phyloP scores from a whole-genome alignment of 2,888 invertebrate species.

The Heliconius cydno region DNA sequence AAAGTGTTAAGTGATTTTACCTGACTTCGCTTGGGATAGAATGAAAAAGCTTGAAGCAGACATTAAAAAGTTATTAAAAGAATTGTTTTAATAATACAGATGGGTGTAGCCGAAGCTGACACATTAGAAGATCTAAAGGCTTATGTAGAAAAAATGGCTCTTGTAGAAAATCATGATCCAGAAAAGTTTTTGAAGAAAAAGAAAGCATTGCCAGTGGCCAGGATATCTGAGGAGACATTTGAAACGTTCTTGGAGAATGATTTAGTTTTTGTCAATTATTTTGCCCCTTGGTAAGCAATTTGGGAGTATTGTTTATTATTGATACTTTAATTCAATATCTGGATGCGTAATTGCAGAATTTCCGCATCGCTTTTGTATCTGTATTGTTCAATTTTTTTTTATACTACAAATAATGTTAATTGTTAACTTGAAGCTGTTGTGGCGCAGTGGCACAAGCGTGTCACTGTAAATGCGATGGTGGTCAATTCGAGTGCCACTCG shows the following conservation, averaged over 20 bases:
- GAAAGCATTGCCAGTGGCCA: constrained; percentile 80
- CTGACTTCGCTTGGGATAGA: no score
- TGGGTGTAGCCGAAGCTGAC: constrained; percentile 89
- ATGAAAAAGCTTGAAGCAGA: no score
- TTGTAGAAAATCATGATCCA: constrained; percentile 75
- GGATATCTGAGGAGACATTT: constrained; percentile 88
- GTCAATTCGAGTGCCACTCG: no score
- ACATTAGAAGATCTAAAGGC: constrained; percentile 87
- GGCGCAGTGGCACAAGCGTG: no score
- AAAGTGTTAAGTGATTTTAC: no score
- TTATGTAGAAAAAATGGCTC: constrained; percentile 88
- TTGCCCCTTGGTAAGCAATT: constrained; percentile 89
- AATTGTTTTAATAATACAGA: constrained; percentile 65
- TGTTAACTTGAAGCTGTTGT: no score
- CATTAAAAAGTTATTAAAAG: constrained; percentile 8
- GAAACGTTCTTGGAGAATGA: constrained; percentile 87
- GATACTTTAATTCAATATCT: neutral
- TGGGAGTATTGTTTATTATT: neutral
- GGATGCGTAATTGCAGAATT: neutral
- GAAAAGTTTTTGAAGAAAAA: constrained; percentile 79
- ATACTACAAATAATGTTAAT: no score
- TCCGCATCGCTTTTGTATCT: neutral
- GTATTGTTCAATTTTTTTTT: no score
- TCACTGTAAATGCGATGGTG: no score
- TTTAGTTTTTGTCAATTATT: constrained; percentile 92